Evolutionary conservation across 2,797 vertebrate species (phyloP).

Genomic region (Amblyopsis hoosieri): DNA sequence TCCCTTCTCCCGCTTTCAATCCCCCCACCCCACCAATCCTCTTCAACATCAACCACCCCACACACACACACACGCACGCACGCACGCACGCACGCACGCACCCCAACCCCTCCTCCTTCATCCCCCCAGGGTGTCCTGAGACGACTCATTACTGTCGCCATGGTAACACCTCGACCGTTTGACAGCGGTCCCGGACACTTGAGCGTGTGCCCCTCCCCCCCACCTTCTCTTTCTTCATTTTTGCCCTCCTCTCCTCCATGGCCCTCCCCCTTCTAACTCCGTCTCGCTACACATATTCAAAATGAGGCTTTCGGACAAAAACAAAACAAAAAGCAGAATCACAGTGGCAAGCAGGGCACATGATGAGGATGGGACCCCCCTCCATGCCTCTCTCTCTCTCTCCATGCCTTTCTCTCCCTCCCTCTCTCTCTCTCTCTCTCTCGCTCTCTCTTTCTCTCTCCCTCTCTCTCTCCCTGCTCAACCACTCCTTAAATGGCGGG

Average conservation of each 20-base stretch:
- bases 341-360: too few species aligned
- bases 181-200: conserved; percentile 70
- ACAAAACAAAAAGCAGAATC: too few species aligned
- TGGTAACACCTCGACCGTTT: conserved; percentile 81
- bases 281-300: conserved; percentile 17
- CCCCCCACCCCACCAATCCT: conserved; percentile 42
- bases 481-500: neutral
- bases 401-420: neutral
- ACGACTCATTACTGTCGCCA: conserved; percentile 84
- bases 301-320: too few species aligned
- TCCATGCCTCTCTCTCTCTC: neutral
- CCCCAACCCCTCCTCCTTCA: conserved; percentile 45
- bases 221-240: conserved; percentile 10
- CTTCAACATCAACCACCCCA: conserved; percentile 12
- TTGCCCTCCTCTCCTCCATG: conserved; percentile 44
- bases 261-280: conserved; percentile 47
- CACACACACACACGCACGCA: too few species aligned
- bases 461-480: neutral
- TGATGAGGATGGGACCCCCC: too few species aligned
- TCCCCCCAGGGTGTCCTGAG: conserved; percentile 78
- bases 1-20: conserved; percentile 58
- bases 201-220: conserved; percentile 13
- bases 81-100: too few species aligned
- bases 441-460: neutral
- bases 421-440: too few species aligned